These are phyloP conservation scores for Holocentrus rufus DNA, from an alignment of 2,797 vertebrate species.

Conservation along the genomic window DNA sequence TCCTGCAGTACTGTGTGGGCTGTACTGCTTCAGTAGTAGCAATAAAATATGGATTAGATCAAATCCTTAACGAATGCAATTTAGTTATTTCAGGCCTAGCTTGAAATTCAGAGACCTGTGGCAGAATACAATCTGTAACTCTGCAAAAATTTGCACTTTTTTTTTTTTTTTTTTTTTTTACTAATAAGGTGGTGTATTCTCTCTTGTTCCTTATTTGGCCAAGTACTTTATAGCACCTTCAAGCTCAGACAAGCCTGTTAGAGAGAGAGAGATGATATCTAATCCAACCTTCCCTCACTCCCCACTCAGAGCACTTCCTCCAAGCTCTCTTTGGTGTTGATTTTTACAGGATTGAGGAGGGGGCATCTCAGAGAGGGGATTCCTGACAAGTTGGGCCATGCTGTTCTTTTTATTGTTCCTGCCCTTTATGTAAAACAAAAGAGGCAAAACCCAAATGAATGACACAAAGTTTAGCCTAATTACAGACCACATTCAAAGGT, in stretches of 20 bases:
- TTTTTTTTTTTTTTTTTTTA: too few species aligned
- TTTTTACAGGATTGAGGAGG: conserved; percentile 44
- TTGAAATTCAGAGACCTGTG: background rate
- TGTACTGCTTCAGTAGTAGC: conserved; percentile 10
- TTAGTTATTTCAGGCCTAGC: background rate
- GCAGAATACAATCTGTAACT: background rate
- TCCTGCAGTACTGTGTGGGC: conserved; percentile 30
- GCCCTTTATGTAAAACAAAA: conserved; percentile 59
- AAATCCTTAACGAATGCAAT: too few species aligned
- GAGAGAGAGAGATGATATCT: conserved; percentile 55
- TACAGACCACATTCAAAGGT: conserved; percentile 53
- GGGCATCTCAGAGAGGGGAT: conserved; percentile 53
- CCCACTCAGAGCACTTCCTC: conserved; percentile 33
- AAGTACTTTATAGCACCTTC: conserved; percentile 56
- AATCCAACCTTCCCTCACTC: conserved; percentile 33
- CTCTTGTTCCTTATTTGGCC: conserved; percentile 48
- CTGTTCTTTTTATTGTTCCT: conserved; percentile 52
- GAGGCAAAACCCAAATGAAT: conserved; percentile 60
- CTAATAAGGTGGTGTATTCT: conserved; percentile 9
- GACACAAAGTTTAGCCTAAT: conserved; percentile 43
- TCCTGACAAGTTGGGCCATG: conserved; percentile 79
- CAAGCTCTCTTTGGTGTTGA: conserved; percentile 31
- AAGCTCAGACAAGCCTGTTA: conserved; percentile 71
- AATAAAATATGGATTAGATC: background rate
- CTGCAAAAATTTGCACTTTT: conserved; percentile 22